Percentiles rank a stretch among this genome's conserved stretches.
Evolutionary conservation across 2,888 invertebrate genomes (phyloP).

Genomic region (Tenodera sinensis): DNA sequence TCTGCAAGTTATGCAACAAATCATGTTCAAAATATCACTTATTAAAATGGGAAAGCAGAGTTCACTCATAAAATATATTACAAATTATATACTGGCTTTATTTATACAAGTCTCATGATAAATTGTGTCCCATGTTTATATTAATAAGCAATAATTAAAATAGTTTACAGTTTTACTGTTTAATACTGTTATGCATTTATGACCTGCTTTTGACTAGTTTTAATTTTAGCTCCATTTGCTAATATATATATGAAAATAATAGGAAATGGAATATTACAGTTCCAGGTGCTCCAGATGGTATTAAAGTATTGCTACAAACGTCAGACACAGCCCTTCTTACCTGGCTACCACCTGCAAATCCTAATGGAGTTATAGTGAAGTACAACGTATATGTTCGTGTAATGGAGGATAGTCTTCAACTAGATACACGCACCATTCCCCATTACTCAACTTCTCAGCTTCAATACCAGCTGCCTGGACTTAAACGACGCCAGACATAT

Average conservation of each 20-base stretch:
- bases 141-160: too few species aligned
- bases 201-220: too few species aligned
- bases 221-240: too few species aligned
- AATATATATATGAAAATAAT: not conserved
- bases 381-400: conserved; percentile 41
- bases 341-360: conserved; percentile 48
- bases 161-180: too few species aligned
- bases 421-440: conserved; percentile 27
- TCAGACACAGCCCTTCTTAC: conserved; percentile 46
- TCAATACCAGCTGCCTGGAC: conserved; percentile 52
- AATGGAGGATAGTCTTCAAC: conserved; percentile 20
- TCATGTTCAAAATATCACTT: too few species aligned
- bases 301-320: conserved; percentile 47
- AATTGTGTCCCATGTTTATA: too few species aligned
- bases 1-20: too few species aligned
- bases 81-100: too few species aligned
- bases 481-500: conserved; percentile 54
- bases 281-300: conserved; percentile 47
- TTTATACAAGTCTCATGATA: too few species aligned
- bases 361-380: conserved; percentile 47
- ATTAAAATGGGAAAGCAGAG: too few species aligned
- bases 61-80: too few species aligned
- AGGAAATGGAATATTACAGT: conserved; percentile 38
- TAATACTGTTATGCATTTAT: too few species aligned
- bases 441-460: conserved; percentile 24